phyloP scores from a whole-genome alignment of 2,113 vertebrate species.

The Sinocyclocheilus maitianheensis region DNA sequence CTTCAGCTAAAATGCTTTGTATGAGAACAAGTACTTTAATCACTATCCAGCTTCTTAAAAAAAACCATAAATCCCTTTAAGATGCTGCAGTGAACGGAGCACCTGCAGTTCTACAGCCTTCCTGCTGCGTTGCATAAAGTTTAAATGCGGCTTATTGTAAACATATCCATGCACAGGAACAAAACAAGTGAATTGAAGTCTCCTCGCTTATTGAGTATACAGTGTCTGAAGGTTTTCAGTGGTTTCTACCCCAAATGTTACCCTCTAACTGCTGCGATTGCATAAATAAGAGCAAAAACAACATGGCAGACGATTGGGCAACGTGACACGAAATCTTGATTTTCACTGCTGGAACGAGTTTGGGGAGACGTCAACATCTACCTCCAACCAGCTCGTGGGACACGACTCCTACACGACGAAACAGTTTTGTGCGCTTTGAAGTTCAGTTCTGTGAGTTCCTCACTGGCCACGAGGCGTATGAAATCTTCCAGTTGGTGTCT shows the following conservation, averaged over 20 bases:
- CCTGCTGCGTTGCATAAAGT: conserved; percentile 66
- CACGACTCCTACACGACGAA: neutral
- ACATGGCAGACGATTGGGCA: conserved; percentile 41
- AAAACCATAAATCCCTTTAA: neutral
- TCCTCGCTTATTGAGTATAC: conserved; percentile 43
- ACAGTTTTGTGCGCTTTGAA: conserved; percentile 9
- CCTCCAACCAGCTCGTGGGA: neutral
- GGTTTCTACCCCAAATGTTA: conserved; percentile 45
- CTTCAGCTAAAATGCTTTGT: neutral
- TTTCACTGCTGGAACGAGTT: neutral
- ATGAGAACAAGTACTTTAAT: neutral
- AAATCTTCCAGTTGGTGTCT: conserved; percentile 42
- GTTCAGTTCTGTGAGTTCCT: neutral
- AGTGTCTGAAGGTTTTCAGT: conserved; percentile 50
- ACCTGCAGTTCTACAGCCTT: conserved; percentile 8
- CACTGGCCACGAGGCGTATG: neutral
- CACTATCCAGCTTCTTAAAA: neutral
- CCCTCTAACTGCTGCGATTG: conserved; percentile 26
- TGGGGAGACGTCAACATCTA: neutral
- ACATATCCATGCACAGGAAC: conserved; percentile 59
- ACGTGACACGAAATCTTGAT: conserved; percentile 16
- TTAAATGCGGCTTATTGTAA: conserved; percentile 51
- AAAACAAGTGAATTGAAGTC: conserved; percentile 49
- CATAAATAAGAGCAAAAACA: conserved; percentile 49
- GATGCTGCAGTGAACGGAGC: neutral